Evolutionary conservation across 2,888 invertebrate species (phyloP), one percentile per base, ranked within the genome.

Genomic region (Platycnemis pennipes): DNA sequence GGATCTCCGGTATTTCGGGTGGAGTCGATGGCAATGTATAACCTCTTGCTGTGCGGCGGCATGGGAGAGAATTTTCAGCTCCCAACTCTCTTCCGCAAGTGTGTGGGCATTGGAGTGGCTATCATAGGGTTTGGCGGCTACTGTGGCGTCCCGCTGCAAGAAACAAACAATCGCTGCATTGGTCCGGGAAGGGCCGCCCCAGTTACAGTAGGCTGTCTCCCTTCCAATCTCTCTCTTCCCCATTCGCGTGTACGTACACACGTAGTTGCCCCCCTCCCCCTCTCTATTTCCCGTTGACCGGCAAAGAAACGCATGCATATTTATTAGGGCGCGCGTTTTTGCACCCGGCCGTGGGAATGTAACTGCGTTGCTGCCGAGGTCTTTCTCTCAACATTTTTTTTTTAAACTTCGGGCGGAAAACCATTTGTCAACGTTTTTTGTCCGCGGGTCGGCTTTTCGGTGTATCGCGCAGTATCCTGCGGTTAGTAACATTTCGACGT

Each of bases 251-350:
- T 45, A 11, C n/a, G 46, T 45, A 26, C 46, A 31, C 46, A 44
- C 46, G 31, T 46, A 16, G 45, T 49, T n/a, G 11, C 8, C 11
- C 53, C 31, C 89, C n/a, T n/a, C 31, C 16, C 37, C 19, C 53
- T 26, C 88, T 53, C 89, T 53, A 49, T 53, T 46, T 46, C 87
- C 87, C 87, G 87, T 44, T 87, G 87, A 45, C 87, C 91, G 91
- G n/a, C 44, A 91, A 91, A 91, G 91, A 91, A 91, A 56, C 63
- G 91, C 63, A 91, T 69, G 91, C 63, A 91, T 91, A 91, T 91
- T 91, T 91, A 91, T 91, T 89, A 91, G 91, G 87, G 63, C 77
- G 77, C 77, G 5, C 63, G 42, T 91, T 91, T 91, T 91, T 91
- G 91, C 91, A 7, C 63, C 44, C 89, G 89, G 63, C 26, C 91